Base-by-base conservation (phyloP, 2,113 vertebrate species). In the Ptilorrhoa leucosticta region DNA sequence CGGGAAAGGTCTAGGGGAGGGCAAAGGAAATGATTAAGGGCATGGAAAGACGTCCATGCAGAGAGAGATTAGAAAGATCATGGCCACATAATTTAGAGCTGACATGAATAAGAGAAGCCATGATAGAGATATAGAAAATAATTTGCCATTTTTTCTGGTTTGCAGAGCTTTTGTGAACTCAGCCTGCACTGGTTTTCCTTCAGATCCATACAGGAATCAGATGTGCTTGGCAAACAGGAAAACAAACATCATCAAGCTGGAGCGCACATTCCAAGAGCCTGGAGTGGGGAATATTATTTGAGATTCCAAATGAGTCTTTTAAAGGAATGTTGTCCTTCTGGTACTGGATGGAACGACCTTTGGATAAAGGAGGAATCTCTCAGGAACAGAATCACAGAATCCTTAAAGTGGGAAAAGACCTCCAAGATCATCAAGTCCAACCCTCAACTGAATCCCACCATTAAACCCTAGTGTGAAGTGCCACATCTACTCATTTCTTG, bases 21-120 rank as follows among this genome's bases (percentile, higher is more conserved):
- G 93, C 96, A 97, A 37, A 93, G 79, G 82, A 95, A 95, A 94
- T 96, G 30, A 97, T 95, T 97, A 93, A 96, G 80, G 88, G 60
- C 92, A 90, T 24, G 79, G 94, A 83, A 93, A 96, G 35, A 86
- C 64, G 0, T 44, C 93, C 82, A 90, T 88, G 93, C 48, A 58
- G 92, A 91, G 92, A 90, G 88, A 97, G 95, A 95, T 95, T 96
- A 97, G 96, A 93, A 95, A 94, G 96, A 97, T 97, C 92, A 88
- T 86, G 76, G 76, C 47, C 78, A 68, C 68, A 51, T 96, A 96
- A 97, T 95, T 97, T 94, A 95, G 92, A 83, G 76, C 30, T 0
- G 18, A 88, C 86, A 96, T 60, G 95, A 97, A 90, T 95, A 83
- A 90, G 88, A 92, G 88, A 95, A 94, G n/a, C 47, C 47, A 40